These are phyloP conservation scores for Ciconia nigra DNA, from an alignment of 2,797 vertebrate species.

Conservation along the genomic window DNA sequence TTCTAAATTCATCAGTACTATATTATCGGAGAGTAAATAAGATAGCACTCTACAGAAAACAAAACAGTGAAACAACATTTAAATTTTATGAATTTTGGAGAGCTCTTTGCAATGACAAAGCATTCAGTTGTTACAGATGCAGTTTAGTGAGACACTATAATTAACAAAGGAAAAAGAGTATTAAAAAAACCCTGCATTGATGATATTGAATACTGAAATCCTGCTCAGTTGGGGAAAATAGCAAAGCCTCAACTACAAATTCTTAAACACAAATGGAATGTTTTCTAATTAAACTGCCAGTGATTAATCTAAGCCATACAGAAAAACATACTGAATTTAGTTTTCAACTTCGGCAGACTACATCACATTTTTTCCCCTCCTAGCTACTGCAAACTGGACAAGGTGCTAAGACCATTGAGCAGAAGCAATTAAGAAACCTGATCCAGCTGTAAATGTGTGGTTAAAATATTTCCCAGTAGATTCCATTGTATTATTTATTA, in stretches of 20 bases:
- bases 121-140: background rate
- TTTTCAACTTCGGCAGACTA: background rate
- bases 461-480: background rate
- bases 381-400: background rate
- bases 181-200: rapidly evolving
- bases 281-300: background rate
- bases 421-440: background rate
- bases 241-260: background rate
- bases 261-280: background rate
- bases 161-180: background rate
- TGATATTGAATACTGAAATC: background rate
- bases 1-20: background rate
- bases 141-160: background rate
- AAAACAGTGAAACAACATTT: background rate
- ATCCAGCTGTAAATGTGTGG: background rate
- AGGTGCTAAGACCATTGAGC: background rate
- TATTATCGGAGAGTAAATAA: background rate
- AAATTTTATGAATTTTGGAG: background rate
- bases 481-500: background rate
- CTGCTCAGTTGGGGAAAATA: background rate
- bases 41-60: background rate
- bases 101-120: background rate
- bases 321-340: background rate
- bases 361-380: background rate
- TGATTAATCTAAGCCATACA: background rate